These are phyloP conservation scores for Cavia aperea DNA, from an alignment of 2,113 vertebrate species.

Conservation along the genomic window DNA sequence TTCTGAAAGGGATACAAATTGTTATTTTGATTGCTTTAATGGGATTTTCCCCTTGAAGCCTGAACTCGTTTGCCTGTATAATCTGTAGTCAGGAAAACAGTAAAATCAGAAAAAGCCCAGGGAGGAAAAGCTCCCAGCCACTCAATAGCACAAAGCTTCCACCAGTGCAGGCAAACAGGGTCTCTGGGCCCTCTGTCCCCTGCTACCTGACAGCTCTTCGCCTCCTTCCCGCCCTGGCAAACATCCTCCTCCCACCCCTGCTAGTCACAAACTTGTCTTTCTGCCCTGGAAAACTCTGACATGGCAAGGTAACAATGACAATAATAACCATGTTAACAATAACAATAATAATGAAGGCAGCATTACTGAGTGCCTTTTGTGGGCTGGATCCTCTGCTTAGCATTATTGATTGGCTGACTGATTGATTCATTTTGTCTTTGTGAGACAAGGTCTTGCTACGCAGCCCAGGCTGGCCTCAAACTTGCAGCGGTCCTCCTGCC, in stretches of 20 bases:
- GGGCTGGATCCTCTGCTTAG: neutral
- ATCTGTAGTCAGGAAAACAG: constrained; percentile 31
- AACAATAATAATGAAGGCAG: neutral
- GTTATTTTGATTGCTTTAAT: constrained; percentile 55
- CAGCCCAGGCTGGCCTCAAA: too few species aligned
- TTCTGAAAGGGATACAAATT: constrained; percentile 55
- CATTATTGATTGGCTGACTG: too few species aligned
- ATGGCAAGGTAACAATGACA: neutral
- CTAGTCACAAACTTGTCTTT: neutral
- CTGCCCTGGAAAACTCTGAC: neutral
- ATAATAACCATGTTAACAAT: neutral
- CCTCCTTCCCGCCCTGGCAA: neutral
- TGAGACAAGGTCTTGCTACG: too few species aligned
- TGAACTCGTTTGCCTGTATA: constrained; percentile 31
- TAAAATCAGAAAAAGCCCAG: neutral
- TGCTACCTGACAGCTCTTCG: neutral
- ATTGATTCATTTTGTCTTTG: too few species aligned
- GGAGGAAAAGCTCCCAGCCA: constrained; percentile 2
- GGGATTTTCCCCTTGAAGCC: constrained; percentile 39
- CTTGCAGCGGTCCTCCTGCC: too few species aligned
- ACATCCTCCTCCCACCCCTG: neutral
- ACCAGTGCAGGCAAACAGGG: neutral
- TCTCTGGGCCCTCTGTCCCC: neutral
- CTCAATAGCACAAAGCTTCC: neutral
- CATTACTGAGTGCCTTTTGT: neutral